Percentiles rank a stretch among this genome's conserved stretches.
Conservation (phyloP, 1,140 invertebrate genomes). For the Phocides pigmalion region DNA sequence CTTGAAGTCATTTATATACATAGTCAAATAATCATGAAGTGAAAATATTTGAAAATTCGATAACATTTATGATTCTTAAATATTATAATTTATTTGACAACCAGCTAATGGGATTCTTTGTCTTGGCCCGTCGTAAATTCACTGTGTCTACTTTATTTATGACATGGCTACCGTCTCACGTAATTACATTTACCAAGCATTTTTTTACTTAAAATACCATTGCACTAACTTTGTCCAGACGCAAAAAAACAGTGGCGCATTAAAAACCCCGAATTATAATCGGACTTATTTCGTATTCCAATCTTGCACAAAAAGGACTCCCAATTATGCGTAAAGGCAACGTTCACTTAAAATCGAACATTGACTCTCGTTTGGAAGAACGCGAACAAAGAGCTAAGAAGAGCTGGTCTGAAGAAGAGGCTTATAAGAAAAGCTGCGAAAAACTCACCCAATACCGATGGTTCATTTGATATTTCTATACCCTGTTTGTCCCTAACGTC, state of each 20-base stretch:
- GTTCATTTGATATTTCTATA: constrained; percentile 64
- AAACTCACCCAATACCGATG: constrained; percentile 48
- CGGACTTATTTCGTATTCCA: constrained; percentile 68
- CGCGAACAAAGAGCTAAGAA: constrained; percentile 37
- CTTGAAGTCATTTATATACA: too few relatives aligned
- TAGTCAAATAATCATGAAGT: too few relatives aligned
- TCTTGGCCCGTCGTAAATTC: not conserved
- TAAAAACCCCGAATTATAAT: constrained; percentile 69
- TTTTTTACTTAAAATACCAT: constrained; percentile 8
- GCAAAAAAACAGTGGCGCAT: constrained; percentile 38
- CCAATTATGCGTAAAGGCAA: constrained; percentile 76
- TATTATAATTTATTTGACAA: not conserved
- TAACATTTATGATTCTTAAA: too few relatives aligned
- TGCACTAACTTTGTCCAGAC: constrained; percentile 13
- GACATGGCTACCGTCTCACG: not conserved
- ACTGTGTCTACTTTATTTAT: not conserved
- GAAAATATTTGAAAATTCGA: too few relatives aligned
- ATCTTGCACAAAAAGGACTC: constrained; percentile 64
- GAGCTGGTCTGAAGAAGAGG: constrained; percentile 25
- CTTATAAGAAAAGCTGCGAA: constrained; percentile 59
- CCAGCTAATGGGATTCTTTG: not conserved
- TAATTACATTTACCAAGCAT: not conserved
- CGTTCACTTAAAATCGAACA: constrained; percentile 66
- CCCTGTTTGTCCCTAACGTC: constrained; percentile 64
- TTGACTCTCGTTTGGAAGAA: constrained; percentile 60